Conservation (phyloP, 2,888 invertebrate genomes). For the Bellardia pandia region DNA sequence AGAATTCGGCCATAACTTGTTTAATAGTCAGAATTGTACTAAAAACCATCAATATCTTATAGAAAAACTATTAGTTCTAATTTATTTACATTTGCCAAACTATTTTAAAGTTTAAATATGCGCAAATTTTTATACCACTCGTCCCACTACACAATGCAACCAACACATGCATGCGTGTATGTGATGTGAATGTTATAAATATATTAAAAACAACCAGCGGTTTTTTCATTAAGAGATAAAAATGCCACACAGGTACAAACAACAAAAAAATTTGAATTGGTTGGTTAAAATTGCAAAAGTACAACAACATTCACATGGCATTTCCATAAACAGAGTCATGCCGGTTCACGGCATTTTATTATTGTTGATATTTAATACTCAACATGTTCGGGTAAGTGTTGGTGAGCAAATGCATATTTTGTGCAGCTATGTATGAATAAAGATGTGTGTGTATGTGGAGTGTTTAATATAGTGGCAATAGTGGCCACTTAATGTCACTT, state of each 20-base stretch:
- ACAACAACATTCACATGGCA: slow-evolving; percentile 1
- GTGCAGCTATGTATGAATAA: neutral
- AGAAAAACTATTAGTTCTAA: neutral
- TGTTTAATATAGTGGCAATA: slow-evolving; percentile 65
- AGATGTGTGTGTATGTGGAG: slow-evolving; percentile 16
- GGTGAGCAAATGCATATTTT: slow-evolving; percentile 37
- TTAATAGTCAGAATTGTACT: no score
- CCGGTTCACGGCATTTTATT: slow-evolving; percentile 31
- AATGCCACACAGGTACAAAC: slow-evolving; percentile 47
- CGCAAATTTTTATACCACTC: no score
- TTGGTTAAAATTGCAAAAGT: slow-evolving; percentile 51
- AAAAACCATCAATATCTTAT: no score
- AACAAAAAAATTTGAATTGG: slow-evolving; percentile 38
- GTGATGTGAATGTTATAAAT: slow-evolving; percentile 1
- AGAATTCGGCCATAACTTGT: no score
- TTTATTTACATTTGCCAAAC: no score
- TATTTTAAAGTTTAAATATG: no score
- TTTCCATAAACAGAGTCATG: slow-evolving; percentile 24
- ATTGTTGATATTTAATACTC: slow-evolving; percentile 47
- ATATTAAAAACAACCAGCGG: slow-evolving; percentile 30
- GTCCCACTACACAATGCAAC: no score
- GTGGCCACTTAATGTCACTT: slow-evolving; percentile 67
- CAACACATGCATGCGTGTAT: neutral
- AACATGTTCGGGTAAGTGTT: neutral
- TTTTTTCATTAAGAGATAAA: slow-evolving; percentile 53